phyloP scores from a whole-genome alignment of 1,140 invertebrate genomes.

The Bombus turneri region DNA sequence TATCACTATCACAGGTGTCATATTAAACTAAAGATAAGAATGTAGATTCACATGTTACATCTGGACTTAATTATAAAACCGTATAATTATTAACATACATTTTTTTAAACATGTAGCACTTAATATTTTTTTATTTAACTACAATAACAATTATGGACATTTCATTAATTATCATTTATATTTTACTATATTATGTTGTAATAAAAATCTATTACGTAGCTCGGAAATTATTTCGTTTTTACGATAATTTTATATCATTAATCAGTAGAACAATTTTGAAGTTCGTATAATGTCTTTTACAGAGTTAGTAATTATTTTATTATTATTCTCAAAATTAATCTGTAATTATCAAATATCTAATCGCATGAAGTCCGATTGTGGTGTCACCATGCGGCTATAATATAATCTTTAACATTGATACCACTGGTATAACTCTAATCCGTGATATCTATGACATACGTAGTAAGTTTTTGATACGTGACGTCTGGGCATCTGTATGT shows the following conservation, averaged over 20 bases:
- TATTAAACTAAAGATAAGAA: background rate
- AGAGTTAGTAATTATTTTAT: too few species aligned
- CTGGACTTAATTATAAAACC: background rate
- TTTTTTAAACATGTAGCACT: background rate
- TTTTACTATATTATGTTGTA: too few species aligned
- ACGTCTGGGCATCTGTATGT: background rate
- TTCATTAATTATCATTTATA: too few species aligned
- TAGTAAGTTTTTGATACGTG: background rate
- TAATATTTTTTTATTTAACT: background rate
- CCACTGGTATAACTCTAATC: background rate
- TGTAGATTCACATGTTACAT: background rate
- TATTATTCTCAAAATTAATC: too few species aligned
- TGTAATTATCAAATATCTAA: too few species aligned
- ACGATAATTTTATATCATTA: background rate
- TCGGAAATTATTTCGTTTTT: too few species aligned
- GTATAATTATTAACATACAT: too few species aligned
- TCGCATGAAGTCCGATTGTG: too few species aligned
- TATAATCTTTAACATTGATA: background rate
- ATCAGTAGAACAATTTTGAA: background rate
- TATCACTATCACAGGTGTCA: too few species aligned
- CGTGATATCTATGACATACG: background rate
- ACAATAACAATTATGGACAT: background rate
- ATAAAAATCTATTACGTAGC: too few species aligned
- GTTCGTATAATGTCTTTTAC: too few species aligned
- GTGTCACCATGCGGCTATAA: background rate